Percentiles rank a stretch among this genome's conserved stretches.
These are phyloP conservation scores for Amyelois transitella DNA, from an alignment of 1,140 invertebrate species.

Conservation along the genomic window DNA sequence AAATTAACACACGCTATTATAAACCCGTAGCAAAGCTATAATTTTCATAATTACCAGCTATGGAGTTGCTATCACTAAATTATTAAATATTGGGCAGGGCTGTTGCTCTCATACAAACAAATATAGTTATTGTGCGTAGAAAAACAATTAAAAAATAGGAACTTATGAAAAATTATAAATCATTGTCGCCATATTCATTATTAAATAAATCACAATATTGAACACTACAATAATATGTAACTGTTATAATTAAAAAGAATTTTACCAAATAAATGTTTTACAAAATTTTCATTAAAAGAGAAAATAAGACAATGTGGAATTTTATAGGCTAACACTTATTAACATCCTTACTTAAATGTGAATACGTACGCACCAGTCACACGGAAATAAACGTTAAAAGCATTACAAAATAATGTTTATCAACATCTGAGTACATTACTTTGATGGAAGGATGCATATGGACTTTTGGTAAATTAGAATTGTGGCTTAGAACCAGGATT, in stretches of 20 bases:
- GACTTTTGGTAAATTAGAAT: conserved; percentile 8
- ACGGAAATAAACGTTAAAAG: conserved; percentile 10
- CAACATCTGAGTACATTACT: conserved; percentile 10
- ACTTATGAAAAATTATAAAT: conserved; percentile 8
- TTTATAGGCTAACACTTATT: background rate
- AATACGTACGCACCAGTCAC: background rate
- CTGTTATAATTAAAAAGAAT: no score
- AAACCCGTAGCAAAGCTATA: conserved; percentile 70
- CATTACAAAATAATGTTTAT: conserved; percentile 18
- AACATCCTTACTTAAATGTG: background rate
- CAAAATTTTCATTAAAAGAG: background rate
- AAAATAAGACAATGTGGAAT: background rate
- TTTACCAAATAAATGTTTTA: background rate
- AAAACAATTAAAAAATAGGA: conserved; percentile 24
- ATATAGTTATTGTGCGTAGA: conserved; percentile 39
- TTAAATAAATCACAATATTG: conserved; percentile 1
- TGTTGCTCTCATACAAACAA: conserved; percentile 15
- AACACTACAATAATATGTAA: no score
- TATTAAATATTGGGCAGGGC: conserved; percentile 22
- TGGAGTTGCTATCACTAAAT: conserved; percentile 17
- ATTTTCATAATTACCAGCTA: conserved; percentile 40
- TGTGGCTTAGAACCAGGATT: background rate
- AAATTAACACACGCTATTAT: conserved; percentile 58
- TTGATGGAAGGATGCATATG: conserved; percentile 24
- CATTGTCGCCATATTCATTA: conserved; percentile 1